Conservation (phyloP, 2,113 vertebrate genomes). For the Colius striatus region DNA sequence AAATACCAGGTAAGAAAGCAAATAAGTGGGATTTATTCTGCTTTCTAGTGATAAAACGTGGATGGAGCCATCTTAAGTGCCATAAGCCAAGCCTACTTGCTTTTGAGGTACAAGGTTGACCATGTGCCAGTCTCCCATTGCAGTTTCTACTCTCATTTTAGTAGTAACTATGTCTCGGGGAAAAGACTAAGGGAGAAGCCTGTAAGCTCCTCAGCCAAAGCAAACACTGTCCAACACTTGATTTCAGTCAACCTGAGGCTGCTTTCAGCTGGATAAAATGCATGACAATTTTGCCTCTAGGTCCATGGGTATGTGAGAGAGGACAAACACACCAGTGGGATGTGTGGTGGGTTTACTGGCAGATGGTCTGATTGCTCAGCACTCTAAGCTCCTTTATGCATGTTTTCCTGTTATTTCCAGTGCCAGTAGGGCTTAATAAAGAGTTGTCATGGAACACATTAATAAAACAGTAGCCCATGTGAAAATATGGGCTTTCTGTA, state of each 20-base stretch:
- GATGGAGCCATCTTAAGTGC: neutral
- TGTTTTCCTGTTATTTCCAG: neutral
- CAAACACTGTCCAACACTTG: neutral
- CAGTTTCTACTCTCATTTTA: neutral
- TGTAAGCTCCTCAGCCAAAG: neutral
- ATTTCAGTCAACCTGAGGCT: neutral
- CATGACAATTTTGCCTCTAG: neutral
- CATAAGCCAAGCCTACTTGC: neutral
- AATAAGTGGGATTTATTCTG: neutral
- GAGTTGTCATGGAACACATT: neutral
- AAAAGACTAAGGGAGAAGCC: neutral
- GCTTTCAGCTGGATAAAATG: neutral
- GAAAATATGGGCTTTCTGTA: neutral
- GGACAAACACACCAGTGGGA: neutral
- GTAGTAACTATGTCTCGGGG: neutral
- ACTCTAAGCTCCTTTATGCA: neutral
- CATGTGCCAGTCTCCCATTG: neutral
- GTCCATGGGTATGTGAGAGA: neutral
- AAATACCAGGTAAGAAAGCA: neutral
- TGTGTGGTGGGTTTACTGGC: accelerated
- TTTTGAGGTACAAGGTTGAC: neutral
- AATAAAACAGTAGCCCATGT: neutral
- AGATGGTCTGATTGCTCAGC: neutral
- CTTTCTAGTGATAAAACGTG: neutral
- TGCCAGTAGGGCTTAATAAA: neutral